phyloP scores from a whole-genome alignment of 2,797 vertebrate species.

The Pseudopleuronectes americanus region DNA sequence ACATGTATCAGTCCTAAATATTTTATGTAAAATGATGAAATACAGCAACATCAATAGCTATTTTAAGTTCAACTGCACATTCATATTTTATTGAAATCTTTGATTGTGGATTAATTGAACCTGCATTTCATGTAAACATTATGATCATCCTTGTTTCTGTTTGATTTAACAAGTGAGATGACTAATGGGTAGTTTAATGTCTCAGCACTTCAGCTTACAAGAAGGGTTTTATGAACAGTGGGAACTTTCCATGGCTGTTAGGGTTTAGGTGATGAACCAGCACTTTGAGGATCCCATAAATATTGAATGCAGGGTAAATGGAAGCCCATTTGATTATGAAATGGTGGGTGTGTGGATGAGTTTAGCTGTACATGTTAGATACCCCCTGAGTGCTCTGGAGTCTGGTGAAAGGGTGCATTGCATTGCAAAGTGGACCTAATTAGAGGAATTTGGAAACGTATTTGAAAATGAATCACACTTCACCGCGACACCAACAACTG shows the following conservation, averaged over 20 bases:
- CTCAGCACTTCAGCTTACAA: background rate
- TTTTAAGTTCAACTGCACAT: no score
- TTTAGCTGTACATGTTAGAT: slow-evolving; percentile 46
- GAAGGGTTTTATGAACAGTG: slow-evolving; percentile 14
- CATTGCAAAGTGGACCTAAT: slow-evolving; percentile 69
- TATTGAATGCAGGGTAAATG: slow-evolving; percentile 72
- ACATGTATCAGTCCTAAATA: slow-evolving; percentile 11
- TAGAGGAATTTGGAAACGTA: slow-evolving; percentile 62
- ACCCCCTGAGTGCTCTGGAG: slow-evolving; percentile 56
- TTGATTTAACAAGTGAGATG: slow-evolving; percentile 2
- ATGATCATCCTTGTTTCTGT: background rate
- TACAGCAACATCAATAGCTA: background rate
- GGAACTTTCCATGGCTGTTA: slow-evolving; percentile 51
- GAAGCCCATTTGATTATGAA: slow-evolving; percentile 64
- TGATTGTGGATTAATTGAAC: no score
- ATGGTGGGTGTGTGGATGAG: slow-evolving; percentile 52
- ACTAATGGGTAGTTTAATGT: slow-evolving; percentile 4
- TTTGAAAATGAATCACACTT: slow-evolving; percentile 71
- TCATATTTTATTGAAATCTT: no score
- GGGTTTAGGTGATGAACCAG: slow-evolving; percentile 41
- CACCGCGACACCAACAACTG: slow-evolving; percentile 53
- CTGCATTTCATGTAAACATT: no score
- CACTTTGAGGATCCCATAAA: slow-evolving; percentile 69
- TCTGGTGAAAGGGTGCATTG: slow-evolving; percentile 57
- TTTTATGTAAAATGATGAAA: slow-evolving; percentile 5